Evolutionary conservation across 2,113 vertebrate species (phyloP), one percentile per base, ranked within the genome.

Genomic region (Coreoperca whiteheadi): DNA sequence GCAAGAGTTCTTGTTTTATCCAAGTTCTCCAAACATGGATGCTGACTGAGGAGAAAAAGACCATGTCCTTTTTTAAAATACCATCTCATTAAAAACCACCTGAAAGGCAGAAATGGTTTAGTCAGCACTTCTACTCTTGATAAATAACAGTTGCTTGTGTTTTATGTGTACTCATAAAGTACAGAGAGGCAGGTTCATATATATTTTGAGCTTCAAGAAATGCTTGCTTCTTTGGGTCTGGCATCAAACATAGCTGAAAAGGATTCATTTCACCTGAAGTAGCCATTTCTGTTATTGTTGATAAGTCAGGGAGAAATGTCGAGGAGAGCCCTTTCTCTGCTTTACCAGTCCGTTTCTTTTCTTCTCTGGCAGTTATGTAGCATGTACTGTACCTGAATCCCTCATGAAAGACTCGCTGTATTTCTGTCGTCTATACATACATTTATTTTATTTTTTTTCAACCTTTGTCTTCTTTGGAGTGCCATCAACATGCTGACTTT

Each of bases 401-500:
- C 61, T 86, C 51, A 86, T 39, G 14, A 77, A 81, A 82, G 63
- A 88, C 72, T 82, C 15, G 79, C 66, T 86, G 72, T 87, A 83
- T 77, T 87, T 91, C 82, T 72, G 53, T 89, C 71, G n/a, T n/a
- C n/a, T n/a, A n/a, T 16, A 12, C 51, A 15, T 46, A 74, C 73
- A 70, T 88, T 39, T 84, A 60, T 41, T 34, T 82, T 39, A 67
- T 77, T 41, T 82, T 39, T 70, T 77, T 84, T 56, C 63, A 50
- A 76, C 78, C 71, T 81, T 75, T 88, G 77, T 87, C 84, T 89
- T 88, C 69, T 87, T 80, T 82, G 81, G 85, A 94, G 88, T 89
- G 87, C 93, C 87, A 86, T 93, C 90, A 92, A 91, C 85, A 91
- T 94, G 93, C 90, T 93, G 87, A 94, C 85, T 94, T 96, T 95